phyloP scores from a whole-genome alignment of 2,797 vertebrate species.

The Phalloptychus januarius region DNA sequence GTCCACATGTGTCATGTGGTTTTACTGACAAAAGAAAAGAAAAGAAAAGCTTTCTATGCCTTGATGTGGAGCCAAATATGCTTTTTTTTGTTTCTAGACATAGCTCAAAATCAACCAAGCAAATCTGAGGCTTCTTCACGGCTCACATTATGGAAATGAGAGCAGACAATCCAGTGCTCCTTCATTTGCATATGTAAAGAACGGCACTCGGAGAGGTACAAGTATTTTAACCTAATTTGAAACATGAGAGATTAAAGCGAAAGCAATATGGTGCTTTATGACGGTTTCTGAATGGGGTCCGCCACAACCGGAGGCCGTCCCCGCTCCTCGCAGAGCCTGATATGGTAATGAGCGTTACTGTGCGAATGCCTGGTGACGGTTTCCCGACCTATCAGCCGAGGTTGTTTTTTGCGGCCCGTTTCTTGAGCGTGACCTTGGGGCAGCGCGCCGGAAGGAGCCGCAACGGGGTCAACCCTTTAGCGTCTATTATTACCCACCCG shows the following conservation, averaged over 20 bases:
- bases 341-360: conserved; percentile 75
- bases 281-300: conserved; percentile 50
- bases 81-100: conserved; percentile 61
- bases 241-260: conserved; percentile 45
- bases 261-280: conserved; percentile 56
- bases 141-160: conserved; percentile 71
- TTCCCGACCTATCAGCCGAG: conserved; percentile 70
- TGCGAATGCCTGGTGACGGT: conserved; percentile 65
- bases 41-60: conserved; percentile 46
- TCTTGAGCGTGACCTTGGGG: conserved; percentile 72
- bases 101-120: conserved; percentile 69
- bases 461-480: conserved; percentile 68
- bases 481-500: conserved; percentile 74
- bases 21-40: background rate
- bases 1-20: conserved; percentile 34
- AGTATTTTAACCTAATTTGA: conserved; percentile 71
- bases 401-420: conserved; percentile 75
- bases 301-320: conserved; percentile 28
- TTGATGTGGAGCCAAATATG: conserved; percentile 61
- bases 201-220: conserved; percentile 47
- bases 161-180: conserved; percentile 53
- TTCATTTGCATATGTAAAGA: conserved; percentile 72
- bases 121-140: conserved; percentile 63
- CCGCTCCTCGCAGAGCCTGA: conserved; percentile 33
- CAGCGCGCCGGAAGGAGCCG: conserved; percentile 63